phyloP scores from a whole-genome alignment of 2,888 invertebrate species.

The Cordilura impudica region DNA sequence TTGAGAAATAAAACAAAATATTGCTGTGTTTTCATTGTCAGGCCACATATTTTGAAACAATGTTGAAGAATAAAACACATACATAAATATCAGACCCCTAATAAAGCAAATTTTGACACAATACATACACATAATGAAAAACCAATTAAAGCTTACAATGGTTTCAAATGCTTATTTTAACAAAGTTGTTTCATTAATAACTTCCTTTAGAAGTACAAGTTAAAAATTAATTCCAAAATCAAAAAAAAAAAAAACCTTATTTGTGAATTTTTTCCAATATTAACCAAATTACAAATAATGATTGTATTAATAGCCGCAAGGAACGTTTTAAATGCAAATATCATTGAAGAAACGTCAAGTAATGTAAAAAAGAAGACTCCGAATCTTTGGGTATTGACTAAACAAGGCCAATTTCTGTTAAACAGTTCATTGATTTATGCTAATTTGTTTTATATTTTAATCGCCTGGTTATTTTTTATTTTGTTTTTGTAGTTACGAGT shows the following conservation, averaged over 20 bases:
- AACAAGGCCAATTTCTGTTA: constrained; percentile 34
- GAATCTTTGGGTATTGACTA: neutral
- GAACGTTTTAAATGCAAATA: constrained; percentile 54
- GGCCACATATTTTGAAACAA: no score
- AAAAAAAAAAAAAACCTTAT: constrained; percentile 1
- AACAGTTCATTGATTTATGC: constrained; percentile 60
- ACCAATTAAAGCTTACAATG: no score
- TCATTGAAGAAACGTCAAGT: constrained; percentile 45
- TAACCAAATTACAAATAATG: constrained; percentile 58
- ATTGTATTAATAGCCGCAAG: constrained; percentile 47
- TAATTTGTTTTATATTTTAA: constrained; percentile 37
- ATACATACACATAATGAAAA: no score
- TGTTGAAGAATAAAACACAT: no score
- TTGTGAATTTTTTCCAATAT: constrained; percentile 43
- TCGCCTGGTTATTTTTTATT: neutral
- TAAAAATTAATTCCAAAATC: neutral
- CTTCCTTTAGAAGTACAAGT: neutral
- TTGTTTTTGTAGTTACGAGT: neutral
- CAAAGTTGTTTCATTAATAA: neutral
- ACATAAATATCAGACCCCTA: no score
- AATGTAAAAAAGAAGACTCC: constrained; percentile 1
- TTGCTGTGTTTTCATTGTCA: no score
- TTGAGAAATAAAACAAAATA: no score
- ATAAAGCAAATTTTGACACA: no score
- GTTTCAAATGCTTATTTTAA: no score